Base-by-base conservation (phyloP, 1,140 invertebrate genomes). In the Stegodyphus mimosarum region DNA sequence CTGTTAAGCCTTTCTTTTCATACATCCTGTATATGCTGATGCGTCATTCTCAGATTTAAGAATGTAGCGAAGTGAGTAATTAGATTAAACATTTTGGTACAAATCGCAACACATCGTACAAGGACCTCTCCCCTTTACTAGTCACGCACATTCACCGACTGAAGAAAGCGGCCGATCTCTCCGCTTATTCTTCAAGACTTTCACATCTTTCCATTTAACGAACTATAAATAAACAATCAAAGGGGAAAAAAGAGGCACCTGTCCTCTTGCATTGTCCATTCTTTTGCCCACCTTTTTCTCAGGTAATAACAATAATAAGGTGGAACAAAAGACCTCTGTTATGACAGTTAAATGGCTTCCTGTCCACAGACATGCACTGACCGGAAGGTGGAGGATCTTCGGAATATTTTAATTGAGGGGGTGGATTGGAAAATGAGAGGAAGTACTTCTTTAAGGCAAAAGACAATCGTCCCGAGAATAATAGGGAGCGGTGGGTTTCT, bases 191-290 rank as follows among this genome's bases (percentile, higher is more conserved):
- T 60, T 48, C 15, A 60, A 74, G 55, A 60, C 55, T 49, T 49
- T 77, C 75, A 79, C 77, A 79, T 83, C 80, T 51, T 74, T 55
- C 11, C 60, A 48, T 48, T 51, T 83, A 63, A 64, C 80, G 52
- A 83, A 74, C 80, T 83, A 83, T 74, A 83, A 83, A 83, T 66
- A 83, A 83, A 83, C 80, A 83, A 83, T 83, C 71, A 71, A 17
- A 83, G 50, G 70, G 74, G 67, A 66, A 77, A 13, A 52, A n/a
- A 60, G 13, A 7, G 15, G 49, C 17, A 17, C 13, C 13, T 67
- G 66, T 18, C 17, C 11, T 9, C 55, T 33, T 18, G 49, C 71
- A 83, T 74, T 83, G 80, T 83, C 80, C 80, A 83, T 83, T 83
- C 80, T 83, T 74, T 60, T 74, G 9, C 49, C 49, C n/a, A n/a